Evolutionary conservation across 1,140 invertebrate species (phyloP), one percentile per base, ranked within the genome.

Genomic region (Bursaphelenchus mucronatus): DNA sequence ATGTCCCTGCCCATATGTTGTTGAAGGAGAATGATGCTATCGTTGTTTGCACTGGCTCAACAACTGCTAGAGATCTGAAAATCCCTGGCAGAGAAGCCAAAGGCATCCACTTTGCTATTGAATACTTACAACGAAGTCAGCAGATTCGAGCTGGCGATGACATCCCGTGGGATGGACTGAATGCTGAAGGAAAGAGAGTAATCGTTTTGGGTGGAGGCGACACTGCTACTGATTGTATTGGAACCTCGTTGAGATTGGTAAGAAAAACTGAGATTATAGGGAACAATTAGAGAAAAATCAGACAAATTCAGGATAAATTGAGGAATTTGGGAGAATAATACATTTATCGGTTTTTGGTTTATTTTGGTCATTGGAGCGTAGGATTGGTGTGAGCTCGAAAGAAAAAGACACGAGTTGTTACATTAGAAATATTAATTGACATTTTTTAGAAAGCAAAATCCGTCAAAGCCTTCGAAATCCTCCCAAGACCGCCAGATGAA

Each of bases 151-250:
- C 90, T 82, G 90, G 90, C 7, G 86, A 87, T 73, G 78, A 82
- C 56, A 75, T 85, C 13, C 82, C 86, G 49, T 82, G 84, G 67
- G 71, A 85, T 73, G 78, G 86, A 50, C 85, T 91, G 43, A 86
- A 88, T 47, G 94, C 95, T 15, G 90, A 92, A 79, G 90, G 90
- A 74, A 97, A 96, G 82, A 86, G 95, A 83, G 93, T 99, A 5
- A 88, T 99, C 67, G 88, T 99, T 63, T 94, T 99, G 74, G 95
- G 95, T 19, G 95, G 95, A 11, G 95, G 95, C 39, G 95, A 99
- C 82, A 99, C 95, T n/a, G 95, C 95, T 0, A 94, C 91, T 83
- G 95, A 99, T 86, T 99, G 95, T 80, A 97, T 99, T 82, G 95
- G 90, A 46, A 98, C 95, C 2, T 94, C 93, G 3, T 85, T 97